phyloP scores from a whole-genome alignment of 30 jellyfish, hydroid and myxozoan species.

The Cassiopea andromeda region DNA sequence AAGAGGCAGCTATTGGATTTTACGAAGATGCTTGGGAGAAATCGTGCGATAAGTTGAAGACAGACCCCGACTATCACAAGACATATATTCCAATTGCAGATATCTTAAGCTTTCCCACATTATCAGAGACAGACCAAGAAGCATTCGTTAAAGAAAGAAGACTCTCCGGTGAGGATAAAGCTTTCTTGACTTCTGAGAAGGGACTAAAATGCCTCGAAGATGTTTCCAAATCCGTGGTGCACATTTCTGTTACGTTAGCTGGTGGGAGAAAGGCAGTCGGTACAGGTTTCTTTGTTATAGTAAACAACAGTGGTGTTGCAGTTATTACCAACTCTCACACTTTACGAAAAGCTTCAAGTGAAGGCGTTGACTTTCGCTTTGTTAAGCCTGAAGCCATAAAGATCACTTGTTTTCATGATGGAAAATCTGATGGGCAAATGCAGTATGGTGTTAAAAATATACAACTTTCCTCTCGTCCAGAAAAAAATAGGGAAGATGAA shows the following conservation, averaged over 20 bases:
- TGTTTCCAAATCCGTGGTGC: background rate
- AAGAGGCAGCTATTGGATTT: background rate
- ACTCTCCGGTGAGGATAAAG: constrained; percentile 7
- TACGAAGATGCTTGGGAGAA: too few relatives aligned
- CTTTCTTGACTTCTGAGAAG: background rate
- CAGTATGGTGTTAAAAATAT: background rate
- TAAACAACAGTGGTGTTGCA: background rate
- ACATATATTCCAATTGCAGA: constrained; percentile 10
- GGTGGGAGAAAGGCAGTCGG: background rate
- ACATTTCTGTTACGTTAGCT: background rate
- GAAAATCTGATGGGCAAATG: background rate
- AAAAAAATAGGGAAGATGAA: constrained; percentile 3
- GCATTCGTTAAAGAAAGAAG: background rate
- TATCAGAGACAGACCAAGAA: background rate
- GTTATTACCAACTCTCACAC: background rate
- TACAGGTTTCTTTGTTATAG: background rate
- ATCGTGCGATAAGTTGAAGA: background rate
- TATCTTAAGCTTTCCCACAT: background rate
- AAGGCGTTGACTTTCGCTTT: background rate
- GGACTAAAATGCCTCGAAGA: background rate
- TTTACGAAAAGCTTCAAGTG: background rate
- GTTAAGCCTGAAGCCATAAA: background rate
- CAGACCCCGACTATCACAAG: background rate
- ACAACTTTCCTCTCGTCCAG: constrained; percentile 4
- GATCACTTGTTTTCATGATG: constrained; percentile 6